Evolutionary conservation across 2,113 vertebrate genomes (phyloP), one percentile per base, ranked within the genome.

Genomic region (Anolis carolinensis): DNA sequence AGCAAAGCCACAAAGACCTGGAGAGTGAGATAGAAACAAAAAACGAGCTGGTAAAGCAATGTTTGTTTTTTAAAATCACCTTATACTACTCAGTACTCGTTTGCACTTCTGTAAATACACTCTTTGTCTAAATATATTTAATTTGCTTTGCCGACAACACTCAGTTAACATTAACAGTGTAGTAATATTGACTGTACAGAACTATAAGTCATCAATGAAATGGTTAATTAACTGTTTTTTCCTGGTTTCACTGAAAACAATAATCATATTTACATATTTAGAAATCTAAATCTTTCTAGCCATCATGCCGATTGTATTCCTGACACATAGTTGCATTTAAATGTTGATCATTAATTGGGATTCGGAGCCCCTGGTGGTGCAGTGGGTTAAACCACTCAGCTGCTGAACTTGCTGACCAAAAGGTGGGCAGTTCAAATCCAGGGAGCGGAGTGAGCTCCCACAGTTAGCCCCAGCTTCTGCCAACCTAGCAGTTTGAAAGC

Each of bases 1-100:
- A 96, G 79, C 94, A 93, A 65, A 95, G 48, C 81, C 95, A 88
- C 70, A 91, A 95, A 52, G 93, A 96, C 27, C 91, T 97, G 1
- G 94, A 96, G 72, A 95, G 94, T 84, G 96, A 97, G 73, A 85
- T 98, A 87, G 95, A 92, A 78, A 97, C 96, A 27, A 97, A 97
- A 94, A 97, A 95, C 67, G 96, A 97, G 83, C 89, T 98, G 96
- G 97, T 98, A 93, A 95, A 96, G 79, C 44, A 52, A 2, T 82
- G 1, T 70, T 86, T 79, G 36, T 44, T 68, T 74, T 79, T 0
- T 76, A 59, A 75, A 1, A 74, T 44, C 1, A 27, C 8, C 39
- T 10, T 11, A 39, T 8, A 27, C 4, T 27, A 2, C 72, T 27
- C 21, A 39, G 18, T 75, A 67, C 3, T 6, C 21, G 14, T 63